Conservation (phyloP, 2,797 vertebrate species). For the Potorous gilbertii region DNA sequence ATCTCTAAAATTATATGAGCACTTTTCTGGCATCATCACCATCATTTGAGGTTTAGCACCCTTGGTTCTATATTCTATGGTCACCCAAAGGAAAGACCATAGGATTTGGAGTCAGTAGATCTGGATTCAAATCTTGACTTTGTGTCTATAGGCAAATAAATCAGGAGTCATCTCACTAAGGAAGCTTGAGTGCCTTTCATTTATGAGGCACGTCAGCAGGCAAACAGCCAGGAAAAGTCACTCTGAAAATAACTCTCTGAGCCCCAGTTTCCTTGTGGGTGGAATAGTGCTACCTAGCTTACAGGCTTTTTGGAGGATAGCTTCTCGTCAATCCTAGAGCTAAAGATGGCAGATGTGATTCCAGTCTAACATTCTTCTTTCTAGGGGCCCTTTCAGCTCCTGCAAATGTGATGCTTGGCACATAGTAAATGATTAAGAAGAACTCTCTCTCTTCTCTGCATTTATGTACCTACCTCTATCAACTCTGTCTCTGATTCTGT, state of each 20-base stretch:
- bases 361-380: neutral
- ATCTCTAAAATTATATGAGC: neutral
- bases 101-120: neutral
- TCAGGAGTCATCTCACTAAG: neutral
- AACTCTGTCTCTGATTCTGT: too few species aligned
- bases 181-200: neutral
- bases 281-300: neutral
- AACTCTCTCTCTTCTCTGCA: neutral
- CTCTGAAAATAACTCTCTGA: neutral
- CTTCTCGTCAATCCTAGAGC: neutral
- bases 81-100: neutral
- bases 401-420: fast-evolving
- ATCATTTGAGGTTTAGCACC: neutral
- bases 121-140: neutral
- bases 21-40: neutral
- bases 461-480: too few species aligned
- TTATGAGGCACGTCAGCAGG: neutral
- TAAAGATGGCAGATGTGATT: neutral
- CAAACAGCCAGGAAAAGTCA: neutral
- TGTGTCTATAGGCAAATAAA: neutral
- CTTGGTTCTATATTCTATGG: neutral
- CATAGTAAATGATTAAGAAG: neutral
- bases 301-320: neutral
- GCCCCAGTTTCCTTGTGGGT: neutral
- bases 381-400: neutral